Evolutionary conservation across 2,113 vertebrate genomes (phyloP).

Genomic region (Sialia sialis): DNA sequence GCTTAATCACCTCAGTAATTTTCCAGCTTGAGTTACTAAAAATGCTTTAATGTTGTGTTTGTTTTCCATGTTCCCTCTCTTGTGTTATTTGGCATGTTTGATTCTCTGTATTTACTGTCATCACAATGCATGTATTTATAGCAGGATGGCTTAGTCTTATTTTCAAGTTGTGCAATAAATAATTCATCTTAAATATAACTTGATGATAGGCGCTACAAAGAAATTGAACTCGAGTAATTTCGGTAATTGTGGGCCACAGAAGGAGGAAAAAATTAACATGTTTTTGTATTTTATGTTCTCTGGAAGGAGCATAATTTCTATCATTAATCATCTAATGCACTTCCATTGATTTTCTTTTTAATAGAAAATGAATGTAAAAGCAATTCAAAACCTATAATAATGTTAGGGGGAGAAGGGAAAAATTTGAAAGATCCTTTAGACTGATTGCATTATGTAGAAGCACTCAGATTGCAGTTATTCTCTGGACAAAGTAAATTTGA

Average conservation of each 20-base stretch:
- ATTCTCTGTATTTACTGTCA: not conserved
- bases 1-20: not conserved
- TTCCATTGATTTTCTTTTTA: conserved; percentile 56
- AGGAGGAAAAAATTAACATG: not conserved
- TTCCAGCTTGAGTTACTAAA: not conserved
- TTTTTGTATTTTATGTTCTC: conserved; percentile 18
- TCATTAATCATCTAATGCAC: conserved; percentile 51
- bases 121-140: not conserved
- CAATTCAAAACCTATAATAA: conserved; percentile 47
- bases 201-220: conserved; percentile 5
- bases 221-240: conserved; percentile 26
- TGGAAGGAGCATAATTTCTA: conserved; percentile 40
- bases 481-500: conserved; percentile 16
- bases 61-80: conserved; percentile 11
- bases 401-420: not conserved
- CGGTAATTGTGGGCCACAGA: not conserved
- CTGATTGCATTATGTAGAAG: not conserved
- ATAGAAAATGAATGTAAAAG: conserved; percentile 43
- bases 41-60: not conserved
- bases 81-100: not conserved
- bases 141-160: conserved; percentile 14
- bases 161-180: conserved; percentile 39
- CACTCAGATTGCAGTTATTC: conserved; percentile 7
- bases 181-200: conserved; percentile 8
- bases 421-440: not conserved